phyloP scores from a whole-genome alignment of 1,140 invertebrate genomes.

The Zaprionus ghesquierei region DNA sequence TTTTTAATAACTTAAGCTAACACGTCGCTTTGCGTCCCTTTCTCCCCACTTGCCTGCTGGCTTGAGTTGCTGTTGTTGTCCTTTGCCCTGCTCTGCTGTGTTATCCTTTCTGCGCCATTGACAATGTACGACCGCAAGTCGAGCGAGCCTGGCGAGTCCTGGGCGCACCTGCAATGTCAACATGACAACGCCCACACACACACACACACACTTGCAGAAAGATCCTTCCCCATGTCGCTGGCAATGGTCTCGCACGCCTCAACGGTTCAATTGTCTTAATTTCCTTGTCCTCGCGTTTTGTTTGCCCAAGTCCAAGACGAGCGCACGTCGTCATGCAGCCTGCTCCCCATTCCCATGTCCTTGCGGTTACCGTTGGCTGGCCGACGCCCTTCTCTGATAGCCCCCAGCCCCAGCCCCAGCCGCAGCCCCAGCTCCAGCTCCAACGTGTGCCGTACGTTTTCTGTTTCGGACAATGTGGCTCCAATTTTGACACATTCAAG shows the following conservation, averaged over 20 bases:
- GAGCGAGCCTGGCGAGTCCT: constrained; percentile 25
- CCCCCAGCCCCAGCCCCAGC: constrained; percentile 17
- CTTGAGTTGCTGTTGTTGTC: constrained; percentile 22
- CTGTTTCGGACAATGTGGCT: constrained; percentile 79
- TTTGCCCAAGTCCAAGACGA: constrained; percentile 58
- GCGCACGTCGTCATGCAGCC: constrained; percentile 24
- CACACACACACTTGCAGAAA: constrained; percentile 10
- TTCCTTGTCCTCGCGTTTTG: constrained; percentile 76
- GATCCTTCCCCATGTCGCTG: constrained; percentile 44
- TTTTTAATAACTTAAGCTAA: constrained; percentile 79
- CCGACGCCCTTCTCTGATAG: neutral
- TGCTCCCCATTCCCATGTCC: constrained; percentile 30
- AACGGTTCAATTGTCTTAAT: constrained; percentile 81
- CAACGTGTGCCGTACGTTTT: constrained; percentile 62
- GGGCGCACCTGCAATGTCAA: constrained; percentile 77
- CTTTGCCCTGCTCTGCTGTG: constrained; percentile 29
- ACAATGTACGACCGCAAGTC: constrained; percentile 50
- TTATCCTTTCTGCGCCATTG: constrained; percentile 78
- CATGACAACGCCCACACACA: constrained; percentile 57
- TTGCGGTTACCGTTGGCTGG: constrained; percentile 65
- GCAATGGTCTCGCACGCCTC: constrained; percentile 64
- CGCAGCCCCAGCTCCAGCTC: neutral
- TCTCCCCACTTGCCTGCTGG: no score
- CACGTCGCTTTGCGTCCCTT: constrained; percentile 45
- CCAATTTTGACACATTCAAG: constrained; percentile 80